Evolutionary conservation across 30 jellyfish, hydroid and myxozoan genomes (phyloP).

Genomic region (Turritopsis rubra): DNA sequence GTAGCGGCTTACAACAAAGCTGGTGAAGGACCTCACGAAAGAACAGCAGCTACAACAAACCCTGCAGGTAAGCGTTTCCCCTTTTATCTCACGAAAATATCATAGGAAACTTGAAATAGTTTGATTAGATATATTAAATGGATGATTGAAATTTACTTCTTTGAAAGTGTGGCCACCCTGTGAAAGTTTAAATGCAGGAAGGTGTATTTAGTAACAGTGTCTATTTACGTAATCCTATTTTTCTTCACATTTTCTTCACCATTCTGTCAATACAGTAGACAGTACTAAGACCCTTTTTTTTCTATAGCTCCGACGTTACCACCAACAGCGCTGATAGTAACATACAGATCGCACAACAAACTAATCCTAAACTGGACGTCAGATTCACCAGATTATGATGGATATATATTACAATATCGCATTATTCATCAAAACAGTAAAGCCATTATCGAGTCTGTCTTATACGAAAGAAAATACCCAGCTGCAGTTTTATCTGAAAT

Average conservation of each 20-base stretch:
- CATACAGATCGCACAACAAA: neutral
- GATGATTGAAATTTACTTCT: too few species aligned
- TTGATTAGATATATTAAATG: too few species aligned
- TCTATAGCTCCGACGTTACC: neutral
- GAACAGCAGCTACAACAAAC: neutral
- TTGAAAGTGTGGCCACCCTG: too few species aligned
- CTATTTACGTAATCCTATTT: too few species aligned
- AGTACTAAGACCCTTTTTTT: neutral
- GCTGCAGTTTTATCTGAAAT: neutral
- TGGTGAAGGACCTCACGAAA: slow-evolving; percentile 22
- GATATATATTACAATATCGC: neutral
- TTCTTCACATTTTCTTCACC: neutral
- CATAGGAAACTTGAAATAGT: too few species aligned
- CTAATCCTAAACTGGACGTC: neutral
- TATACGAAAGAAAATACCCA: neutral
- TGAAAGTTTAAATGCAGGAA: too few species aligned
- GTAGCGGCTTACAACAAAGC: slow-evolving; percentile 2
- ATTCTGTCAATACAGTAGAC: neutral
- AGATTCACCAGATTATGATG: neutral
- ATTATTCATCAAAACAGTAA: neutral
- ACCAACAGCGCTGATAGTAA: neutral
- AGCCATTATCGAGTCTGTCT: neutral
- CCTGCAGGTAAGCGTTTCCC: neutral
- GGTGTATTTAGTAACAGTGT: too few species aligned
- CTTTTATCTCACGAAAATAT: too few species aligned